Percentiles rank a stretch among this genome's conserved stretches.
Conservation (phyloP, 2,888 invertebrate species). For the Lasioglossum morio region DNA sequence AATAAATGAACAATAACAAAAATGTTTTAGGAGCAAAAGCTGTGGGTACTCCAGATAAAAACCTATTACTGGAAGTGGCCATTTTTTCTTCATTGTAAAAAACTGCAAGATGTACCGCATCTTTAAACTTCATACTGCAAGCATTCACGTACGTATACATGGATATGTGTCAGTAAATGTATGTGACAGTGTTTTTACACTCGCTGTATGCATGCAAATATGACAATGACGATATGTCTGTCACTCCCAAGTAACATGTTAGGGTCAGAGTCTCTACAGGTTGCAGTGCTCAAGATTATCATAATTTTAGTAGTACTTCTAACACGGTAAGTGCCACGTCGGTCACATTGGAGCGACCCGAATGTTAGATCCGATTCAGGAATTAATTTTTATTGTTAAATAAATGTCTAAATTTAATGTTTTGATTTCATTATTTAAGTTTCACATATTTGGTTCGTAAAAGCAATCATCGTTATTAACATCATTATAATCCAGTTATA, state of each 20-base stretch:
- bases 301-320: background rate
- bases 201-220: slow-evolving; percentile 21
- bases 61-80: background rate
- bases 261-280: background rate
- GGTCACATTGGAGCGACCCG: background rate
- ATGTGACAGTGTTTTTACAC: background rate
- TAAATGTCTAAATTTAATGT: background rate
- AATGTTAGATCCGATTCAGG: background rate
- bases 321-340: background rate
- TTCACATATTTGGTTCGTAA: background rate
- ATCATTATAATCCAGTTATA: background rate
- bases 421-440: background rate
- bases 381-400: background rate
- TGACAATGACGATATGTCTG: slow-evolving; percentile 60
- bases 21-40: background rate
- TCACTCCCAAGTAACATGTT: slow-evolving; percentile 39
- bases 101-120: background rate
- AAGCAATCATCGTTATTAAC: background rate
- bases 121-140: slow-evolving; percentile 31
- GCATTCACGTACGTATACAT: slow-evolving; percentile 17
- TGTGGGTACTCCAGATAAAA: background rate
- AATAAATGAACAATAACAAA: background rate
- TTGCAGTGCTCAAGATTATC: background rate
- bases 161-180: slow-evolving; percentile 5
- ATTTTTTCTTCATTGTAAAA: background rate